Percentiles rank a stretch among this genome's conserved stretches.
phyloP scores from a whole-genome alignment of 2,113 vertebrate genomes.

The Sarotherodon lohbergeri region DNA sequence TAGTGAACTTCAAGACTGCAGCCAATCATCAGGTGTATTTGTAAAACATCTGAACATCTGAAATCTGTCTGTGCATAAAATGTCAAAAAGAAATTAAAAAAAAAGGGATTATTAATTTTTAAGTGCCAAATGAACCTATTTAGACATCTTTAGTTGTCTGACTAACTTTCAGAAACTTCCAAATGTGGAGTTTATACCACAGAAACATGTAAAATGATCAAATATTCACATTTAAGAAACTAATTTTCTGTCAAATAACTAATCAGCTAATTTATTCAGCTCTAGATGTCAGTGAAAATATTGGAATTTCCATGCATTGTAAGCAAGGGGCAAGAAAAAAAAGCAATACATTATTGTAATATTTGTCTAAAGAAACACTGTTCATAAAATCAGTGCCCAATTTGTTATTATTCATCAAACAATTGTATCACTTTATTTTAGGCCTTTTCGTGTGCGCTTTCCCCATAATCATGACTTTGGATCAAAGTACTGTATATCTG shows the following conservation, averaged over 20 bases:
- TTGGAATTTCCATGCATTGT: not conserved
- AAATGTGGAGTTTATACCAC: not conserved
- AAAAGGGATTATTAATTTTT: not conserved
- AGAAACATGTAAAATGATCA: not conserved
- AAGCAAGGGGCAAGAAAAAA: not conserved
- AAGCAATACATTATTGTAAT: not conserved
- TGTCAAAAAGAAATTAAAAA: not conserved
- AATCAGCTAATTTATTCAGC: not conserved
- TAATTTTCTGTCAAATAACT: not conserved
- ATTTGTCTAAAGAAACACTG: not conserved
- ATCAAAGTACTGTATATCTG: not conserved
- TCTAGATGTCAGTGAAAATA: not conserved
- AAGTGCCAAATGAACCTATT: not conserved
- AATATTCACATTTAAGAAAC: not conserved
- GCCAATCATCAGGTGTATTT: not conserved
- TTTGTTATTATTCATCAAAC: not conserved
- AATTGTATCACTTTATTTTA: not conserved
- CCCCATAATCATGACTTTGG: not conserved
- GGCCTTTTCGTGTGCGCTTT: not conserved
- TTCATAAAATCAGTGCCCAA: not conserved
- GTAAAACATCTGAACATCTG: not conserved
- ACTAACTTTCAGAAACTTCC: not conserved
- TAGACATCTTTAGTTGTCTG: not conserved
- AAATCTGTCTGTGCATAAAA: not conserved
- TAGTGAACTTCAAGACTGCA: not conserved